Evolutionary conservation across 2,113 vertebrate genomes (phyloP).

Genomic region (Poecilia latipinna): DNA sequence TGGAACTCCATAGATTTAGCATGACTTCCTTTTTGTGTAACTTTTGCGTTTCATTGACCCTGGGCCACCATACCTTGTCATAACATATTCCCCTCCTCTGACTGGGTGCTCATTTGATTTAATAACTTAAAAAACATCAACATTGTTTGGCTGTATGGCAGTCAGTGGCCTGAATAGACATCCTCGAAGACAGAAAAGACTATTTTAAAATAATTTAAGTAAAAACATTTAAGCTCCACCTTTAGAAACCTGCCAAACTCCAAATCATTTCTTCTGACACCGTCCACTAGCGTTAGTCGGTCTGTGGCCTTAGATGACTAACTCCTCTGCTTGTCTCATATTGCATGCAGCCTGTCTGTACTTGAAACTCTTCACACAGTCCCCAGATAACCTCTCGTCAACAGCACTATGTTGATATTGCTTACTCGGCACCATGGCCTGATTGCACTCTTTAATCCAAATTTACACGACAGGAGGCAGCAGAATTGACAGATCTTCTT

Average conservation of each 20-base stretch:
- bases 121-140: background rate
- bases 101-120: background rate
- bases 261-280: background rate
- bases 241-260: slow-evolving; percentile 3
- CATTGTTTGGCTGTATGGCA: background rate
- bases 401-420: slow-evolving; percentile 13
- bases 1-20: too few species aligned
- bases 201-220: background rate
- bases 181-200: background rate
- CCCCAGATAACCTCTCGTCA: slow-evolving; percentile 42
- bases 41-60: too few species aligned
- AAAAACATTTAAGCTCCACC: background rate
- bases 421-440: slow-evolving; percentile 46
- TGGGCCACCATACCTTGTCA: too few species aligned
- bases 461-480: slow-evolving; percentile 24
- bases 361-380: slow-evolving; percentile 25
- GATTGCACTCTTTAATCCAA: slow-evolving; percentile 24
- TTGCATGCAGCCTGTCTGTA: slow-evolving; percentile 46
- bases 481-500: background rate
- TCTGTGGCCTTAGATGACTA: slow-evolving; percentile 39
- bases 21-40: too few species aligned
- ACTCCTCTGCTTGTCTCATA: slow-evolving; percentile 35
- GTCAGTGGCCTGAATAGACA: background rate
- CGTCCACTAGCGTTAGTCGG: slow-evolving; percentile 14
- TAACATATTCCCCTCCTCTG: too few species aligned